Percentiles rank a stretch among this genome's conserved stretches.
Evolutionary conservation across 2,797 vertebrate genomes (phyloP).

Genomic region (Eulemur albifrons): DNA sequence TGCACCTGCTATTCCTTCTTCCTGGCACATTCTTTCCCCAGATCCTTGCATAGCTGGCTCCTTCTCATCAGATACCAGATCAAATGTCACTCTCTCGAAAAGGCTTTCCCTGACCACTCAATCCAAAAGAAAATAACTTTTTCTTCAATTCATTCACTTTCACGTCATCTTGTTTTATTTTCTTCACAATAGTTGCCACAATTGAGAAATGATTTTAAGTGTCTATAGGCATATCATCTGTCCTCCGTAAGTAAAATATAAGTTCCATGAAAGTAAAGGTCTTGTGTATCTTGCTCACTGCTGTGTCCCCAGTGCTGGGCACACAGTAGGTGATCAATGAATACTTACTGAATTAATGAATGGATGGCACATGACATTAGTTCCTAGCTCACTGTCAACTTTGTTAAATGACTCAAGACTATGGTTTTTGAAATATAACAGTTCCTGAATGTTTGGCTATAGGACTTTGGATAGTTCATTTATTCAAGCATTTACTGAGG

Average conservation of each 20-base stretch:
- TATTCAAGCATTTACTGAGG: slow-evolving; percentile 35
- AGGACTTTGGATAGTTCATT: slow-evolving; percentile 14
- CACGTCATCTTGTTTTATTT: slow-evolving; percentile 10
- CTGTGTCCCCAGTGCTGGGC: neutral
- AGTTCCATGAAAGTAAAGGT: neutral
- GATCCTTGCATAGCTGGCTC: neutral
- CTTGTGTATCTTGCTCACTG: neutral
- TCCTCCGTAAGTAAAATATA: neutral
- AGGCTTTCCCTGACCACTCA: neutral
- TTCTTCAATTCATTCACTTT: neutral
- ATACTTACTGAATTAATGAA: neutral
- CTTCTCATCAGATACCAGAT: slow-evolving; percentile 29
- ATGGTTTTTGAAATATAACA: neutral
- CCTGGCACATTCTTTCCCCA: neutral
- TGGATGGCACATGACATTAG: neutral
- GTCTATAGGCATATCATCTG: neutral
- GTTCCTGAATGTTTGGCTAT: neutral
- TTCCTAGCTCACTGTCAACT: neutral
- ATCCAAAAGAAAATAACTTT: neutral
- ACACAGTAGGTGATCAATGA: neutral
- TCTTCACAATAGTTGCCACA: neutral
- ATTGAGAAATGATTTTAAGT: slow-evolving; percentile 16
- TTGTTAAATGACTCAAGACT: slow-evolving; percentile 26
- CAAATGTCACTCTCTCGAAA: slow-evolving; percentile 19
- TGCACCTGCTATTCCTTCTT: neutral